phyloP scores from a whole-genome alignment of 1,140 invertebrate species.

The Lucilia cuprina region DNA sequence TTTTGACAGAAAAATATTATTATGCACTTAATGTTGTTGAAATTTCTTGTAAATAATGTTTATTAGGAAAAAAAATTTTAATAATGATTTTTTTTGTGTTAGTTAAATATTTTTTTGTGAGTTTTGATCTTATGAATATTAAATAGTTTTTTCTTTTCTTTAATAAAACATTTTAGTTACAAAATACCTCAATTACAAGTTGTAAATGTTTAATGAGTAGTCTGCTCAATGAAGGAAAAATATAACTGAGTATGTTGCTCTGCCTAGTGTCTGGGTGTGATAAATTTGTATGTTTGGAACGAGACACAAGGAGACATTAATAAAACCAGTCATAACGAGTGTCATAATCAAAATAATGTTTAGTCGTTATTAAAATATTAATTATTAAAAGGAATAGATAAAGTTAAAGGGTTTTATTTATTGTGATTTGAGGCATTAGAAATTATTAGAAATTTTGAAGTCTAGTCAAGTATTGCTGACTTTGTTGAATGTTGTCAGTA shows the following conservation, averaged over 20 bases:
- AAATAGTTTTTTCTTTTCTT: not conserved
- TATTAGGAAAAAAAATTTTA: not conserved
- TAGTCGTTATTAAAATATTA: no score
- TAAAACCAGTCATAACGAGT: not conserved
- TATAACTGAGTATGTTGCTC: no score
- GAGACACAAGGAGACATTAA: not conserved
- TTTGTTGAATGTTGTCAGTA: no score
- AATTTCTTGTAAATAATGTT: not conserved
- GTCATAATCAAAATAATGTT: not conserved
- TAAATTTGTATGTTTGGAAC: not conserved
- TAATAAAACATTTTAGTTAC: not conserved
- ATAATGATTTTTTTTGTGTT: not conserved
- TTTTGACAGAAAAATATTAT: not conserved
- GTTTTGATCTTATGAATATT: not conserved
- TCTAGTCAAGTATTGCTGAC: not conserved
- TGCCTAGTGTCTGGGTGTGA: not conserved
- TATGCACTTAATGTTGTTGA: not conserved
- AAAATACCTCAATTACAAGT: not conserved
- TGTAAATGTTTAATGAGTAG: not conserved
- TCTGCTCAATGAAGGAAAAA: no score
- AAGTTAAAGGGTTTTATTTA: no score
- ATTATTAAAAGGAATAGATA: no score
- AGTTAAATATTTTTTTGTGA: no score
- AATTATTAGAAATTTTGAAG: not conserved
- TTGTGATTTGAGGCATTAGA: no score